Evolutionary conservation across 2,113 vertebrate species (phyloP).

Genomic region (Stomatorhinus ivindoensis): DNA sequence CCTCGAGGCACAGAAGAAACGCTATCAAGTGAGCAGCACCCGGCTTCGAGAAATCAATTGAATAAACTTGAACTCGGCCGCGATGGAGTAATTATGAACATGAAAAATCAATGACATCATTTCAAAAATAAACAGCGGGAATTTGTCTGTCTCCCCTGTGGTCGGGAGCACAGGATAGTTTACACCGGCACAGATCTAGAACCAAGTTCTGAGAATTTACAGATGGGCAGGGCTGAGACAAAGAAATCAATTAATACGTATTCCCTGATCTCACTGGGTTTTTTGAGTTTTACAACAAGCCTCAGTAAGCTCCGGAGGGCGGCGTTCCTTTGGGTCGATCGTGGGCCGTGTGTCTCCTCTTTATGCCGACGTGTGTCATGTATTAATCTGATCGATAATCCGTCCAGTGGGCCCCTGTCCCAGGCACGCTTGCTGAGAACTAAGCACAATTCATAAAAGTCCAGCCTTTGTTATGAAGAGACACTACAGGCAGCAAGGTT

Average conservation of each 20-base stretch:
- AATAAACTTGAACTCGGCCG: conserved; percentile 84
- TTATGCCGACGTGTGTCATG: background rate
- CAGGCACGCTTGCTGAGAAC: background rate
- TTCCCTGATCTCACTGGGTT: conserved; percentile 96
- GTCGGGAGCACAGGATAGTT: conserved; percentile 74
- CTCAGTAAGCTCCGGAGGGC: conserved; percentile 98
- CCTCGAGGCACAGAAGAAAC: conserved; percentile 87
- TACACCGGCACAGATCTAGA: conserved; percentile 80
- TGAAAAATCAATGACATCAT: conserved; percentile 83
- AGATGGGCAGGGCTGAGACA: conserved; percentile 69
- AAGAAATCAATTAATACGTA: conserved; percentile 93
- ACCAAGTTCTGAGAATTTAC: conserved; percentile 73
- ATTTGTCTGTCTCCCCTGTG: conserved; percentile 79
- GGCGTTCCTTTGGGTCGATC: conserved; percentile 96
- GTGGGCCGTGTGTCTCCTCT: conserved; percentile 53
- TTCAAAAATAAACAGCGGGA: conserved; percentile 81
- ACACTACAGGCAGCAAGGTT: background rate
- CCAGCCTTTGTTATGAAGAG: background rate
- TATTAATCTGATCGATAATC: background rate
- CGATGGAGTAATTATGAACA: conserved; percentile 83
- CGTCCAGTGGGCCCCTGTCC: background rate
- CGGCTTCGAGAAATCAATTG: conserved; percentile 85
- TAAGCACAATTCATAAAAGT: background rate
- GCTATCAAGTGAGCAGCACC: conserved; percentile 80
- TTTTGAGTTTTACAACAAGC: conserved; percentile 98